Percentiles rank a stretch among this genome's conserved stretches.
These are phyloP conservation scores for Malurus alboscapulatus DNA, from an alignment of 2,113 vertebrate species.

Conservation along the genomic window DNA sequence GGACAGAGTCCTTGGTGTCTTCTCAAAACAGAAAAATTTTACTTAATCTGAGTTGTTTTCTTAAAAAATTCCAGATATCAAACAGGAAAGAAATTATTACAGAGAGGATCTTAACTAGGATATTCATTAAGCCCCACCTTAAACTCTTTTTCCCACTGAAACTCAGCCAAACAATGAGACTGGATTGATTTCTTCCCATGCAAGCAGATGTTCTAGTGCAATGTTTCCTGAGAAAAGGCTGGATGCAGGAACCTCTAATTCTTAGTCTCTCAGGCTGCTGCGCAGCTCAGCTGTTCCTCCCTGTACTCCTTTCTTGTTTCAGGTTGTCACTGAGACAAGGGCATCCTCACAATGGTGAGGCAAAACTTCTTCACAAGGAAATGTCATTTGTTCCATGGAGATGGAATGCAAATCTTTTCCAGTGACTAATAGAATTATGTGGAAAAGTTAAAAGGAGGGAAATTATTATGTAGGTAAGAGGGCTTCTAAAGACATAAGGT, in stretches of 20 bases:
- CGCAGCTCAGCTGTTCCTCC: not conserved
- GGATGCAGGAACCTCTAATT: not conserved
- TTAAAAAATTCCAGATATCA: not conserved
- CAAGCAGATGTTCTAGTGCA: not conserved
- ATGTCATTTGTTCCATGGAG: not conserved
- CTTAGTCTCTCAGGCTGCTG: not conserved
- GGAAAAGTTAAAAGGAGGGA: not conserved
- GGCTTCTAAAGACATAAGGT: not conserved
- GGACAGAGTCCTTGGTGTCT: not conserved
- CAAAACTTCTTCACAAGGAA: not conserved
- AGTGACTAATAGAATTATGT: not conserved
- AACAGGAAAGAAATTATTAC: not conserved
- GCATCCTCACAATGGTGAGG: not conserved
- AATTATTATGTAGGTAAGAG: not conserved
- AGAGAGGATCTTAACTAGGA: not conserved
- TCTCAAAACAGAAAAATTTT: not conserved
- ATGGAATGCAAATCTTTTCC: not conserved
- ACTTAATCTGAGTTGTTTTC: not conserved
- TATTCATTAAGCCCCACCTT: not conserved
- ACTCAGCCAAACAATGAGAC: not conserved
- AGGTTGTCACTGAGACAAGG: not conserved
- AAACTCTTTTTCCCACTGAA: not conserved
- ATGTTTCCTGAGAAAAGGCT: not conserved
- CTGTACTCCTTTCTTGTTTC: not conserved
- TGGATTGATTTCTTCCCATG: not conserved